A percentile compares a stretch with the other conserved stretches of the same genome.
Conservation (phyloP, 92 coral and sea anemone species). For the Palythoa caribaeorum region DNA sequence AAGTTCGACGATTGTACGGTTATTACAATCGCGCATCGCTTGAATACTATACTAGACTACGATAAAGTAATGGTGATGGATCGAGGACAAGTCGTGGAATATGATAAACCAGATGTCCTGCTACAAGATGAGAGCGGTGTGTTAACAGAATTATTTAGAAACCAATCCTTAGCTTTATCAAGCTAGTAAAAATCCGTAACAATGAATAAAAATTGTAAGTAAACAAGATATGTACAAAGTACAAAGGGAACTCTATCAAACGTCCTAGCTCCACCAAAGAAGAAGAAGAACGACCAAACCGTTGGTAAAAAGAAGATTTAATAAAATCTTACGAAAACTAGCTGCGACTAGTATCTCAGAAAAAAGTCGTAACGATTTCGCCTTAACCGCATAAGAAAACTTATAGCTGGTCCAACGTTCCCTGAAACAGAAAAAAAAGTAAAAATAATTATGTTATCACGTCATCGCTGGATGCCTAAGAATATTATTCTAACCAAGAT, state of each 20-base stretch:
- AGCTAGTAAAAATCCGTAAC: neutral
- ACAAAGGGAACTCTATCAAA: neutral
- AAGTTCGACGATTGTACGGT: constrained; percentile 88
- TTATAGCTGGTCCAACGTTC: neutral
- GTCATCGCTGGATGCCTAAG: neutral
- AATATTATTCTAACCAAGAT: neutral
- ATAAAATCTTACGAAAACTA: neutral
- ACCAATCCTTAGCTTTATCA: constrained; percentile 79
- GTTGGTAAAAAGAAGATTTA: too few species aligned
- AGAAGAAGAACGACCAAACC: neutral
- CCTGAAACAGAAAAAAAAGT: neutral
- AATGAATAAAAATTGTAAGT: neutral
- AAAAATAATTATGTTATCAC: neutral
- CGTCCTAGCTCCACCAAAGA: neutral
- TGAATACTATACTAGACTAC: constrained; percentile 86
- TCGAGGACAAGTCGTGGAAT: constrained; percentile 80
- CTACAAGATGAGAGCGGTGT: constrained; percentile 73
- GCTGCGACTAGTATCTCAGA: neutral
- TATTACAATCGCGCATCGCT: constrained; percentile 91
- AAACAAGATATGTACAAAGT: neutral
- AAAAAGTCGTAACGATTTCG: neutral
- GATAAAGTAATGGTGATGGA: constrained; percentile 91
- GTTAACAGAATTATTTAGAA: constrained; percentile 81
- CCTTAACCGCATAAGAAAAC: neutral
- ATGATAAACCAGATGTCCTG: constrained; percentile 75